Base-by-base conservation (phyloP, 2,888 invertebrate species). In the Galerucella pusilla region DNA sequence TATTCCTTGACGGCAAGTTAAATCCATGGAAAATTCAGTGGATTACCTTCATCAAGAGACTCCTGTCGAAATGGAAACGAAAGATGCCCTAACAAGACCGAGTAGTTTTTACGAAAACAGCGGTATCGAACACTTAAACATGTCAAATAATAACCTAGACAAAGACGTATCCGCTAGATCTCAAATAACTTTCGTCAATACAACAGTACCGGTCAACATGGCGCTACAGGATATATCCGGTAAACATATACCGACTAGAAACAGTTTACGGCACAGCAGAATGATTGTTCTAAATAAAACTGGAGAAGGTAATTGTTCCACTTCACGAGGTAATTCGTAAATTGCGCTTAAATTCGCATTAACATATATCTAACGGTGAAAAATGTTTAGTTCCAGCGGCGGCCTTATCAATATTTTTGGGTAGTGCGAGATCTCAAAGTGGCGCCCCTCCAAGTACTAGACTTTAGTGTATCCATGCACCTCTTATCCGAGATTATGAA, bases 151-250 rank as follows among this genome's bases (percentile, higher is more conserved):
- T 45, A 69, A 69, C 49, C 14, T 61, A 16, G 10, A 28, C 46
- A 60, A 61, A 25, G 45, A n/a, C 9, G 71, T 65, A 25, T 1
- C 1, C n/a, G 14, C 61, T 4, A 57, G 65, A 16, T 65, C 90
- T 59, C 90, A 90, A 85, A 88, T 90, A 68, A 87, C 88, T 82
- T 89, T 88, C 82, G 82, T 91, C 82, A 88, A 88, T 80, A 93
- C 93, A 52, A 93, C 93, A 7, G 93, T 93, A 76, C 93, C 93
- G 70, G 92, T 92, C 85, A 93, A 92, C 86, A 90, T 93, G 80
- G 90, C 91, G 70, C 90, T 90, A 35, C 88, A 88, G 79, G 90
- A 90, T 85, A 90, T 93, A 79, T 91, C 91, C 59, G 92, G 91
- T 68, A 89, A 92, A 77, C 93, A 93, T 85, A 91, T 91, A 20